A percentile compares a stretch with the other conserved stretches of the same genome.
phyloP scores from a whole-genome alignment of 2,888 invertebrate species.

The Phalangium opilio region DNA sequence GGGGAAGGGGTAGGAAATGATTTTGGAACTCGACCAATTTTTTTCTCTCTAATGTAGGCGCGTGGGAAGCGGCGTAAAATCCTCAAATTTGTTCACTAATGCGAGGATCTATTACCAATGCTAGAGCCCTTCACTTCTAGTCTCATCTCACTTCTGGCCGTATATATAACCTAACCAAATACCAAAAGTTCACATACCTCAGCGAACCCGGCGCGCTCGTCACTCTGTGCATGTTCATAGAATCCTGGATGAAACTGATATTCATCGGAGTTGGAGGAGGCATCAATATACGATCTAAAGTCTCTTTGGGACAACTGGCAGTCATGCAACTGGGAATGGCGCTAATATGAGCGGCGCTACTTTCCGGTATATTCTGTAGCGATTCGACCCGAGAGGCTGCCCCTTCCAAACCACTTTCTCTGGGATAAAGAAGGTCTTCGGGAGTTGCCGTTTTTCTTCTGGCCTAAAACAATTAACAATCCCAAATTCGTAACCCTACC shows the following conservation, averaged over 20 bases:
- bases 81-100: too few relatives aligned
- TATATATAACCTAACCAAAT: neutral
- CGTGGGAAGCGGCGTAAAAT: too few relatives aligned
- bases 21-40: too few relatives aligned
- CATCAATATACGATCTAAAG: slow-evolving; percentile 6
- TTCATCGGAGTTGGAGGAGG: neutral
- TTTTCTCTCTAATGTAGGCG: too few relatives aligned
- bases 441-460: slow-evolving; percentile 35
- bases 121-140: too few relatives aligned
- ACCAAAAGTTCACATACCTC: slow-evolving; percentile 40
- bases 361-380: neutral
- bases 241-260: slow-evolving; percentile 2
- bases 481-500: too few relatives aligned
- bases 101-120: too few relatives aligned
- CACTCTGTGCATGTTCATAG: slow-evolving; percentile 35
- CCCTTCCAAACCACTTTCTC: slow-evolving; percentile 21
- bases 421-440: slow-evolving; percentile 42
- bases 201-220: slow-evolving; percentile 62
- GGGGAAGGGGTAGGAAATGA: too few relatives aligned
- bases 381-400: neutral
- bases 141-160: too few relatives aligned
- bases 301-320: neutral
- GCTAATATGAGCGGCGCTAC: neutral
- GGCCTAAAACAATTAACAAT: neutral
- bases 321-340: neutral